Evolutionary conservation across 2,888 invertebrate genomes (phyloP), one percentile per base, ranked within the genome.

Genomic region (Philaethria dido): DNA sequence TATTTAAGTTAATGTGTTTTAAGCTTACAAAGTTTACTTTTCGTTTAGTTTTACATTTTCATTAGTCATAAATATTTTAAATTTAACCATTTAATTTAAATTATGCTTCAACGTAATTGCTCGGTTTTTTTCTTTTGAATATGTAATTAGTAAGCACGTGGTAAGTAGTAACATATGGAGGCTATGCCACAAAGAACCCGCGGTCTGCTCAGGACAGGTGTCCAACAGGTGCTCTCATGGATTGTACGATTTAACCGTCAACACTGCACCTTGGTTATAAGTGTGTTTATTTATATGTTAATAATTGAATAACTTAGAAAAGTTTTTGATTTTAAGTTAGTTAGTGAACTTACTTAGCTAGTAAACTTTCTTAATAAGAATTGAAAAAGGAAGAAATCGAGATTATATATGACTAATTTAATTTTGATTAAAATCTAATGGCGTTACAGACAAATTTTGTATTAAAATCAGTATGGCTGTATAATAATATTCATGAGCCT

Each of bases 181-280:
- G 20, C 8, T 29, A 60, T 42, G 22, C 47, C 39, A 64, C 54
- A 62, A 47, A 50, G 63, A 50, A 50, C 61, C 33, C 65, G 63
- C 61, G 57, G 48, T 16, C 42, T 54, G 22, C 42, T 59, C 14
- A 18, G 57, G 62, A 54, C 70, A 70, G 70, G 70, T 70, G 70
- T 45, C 39, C 70, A 66, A 69, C 70, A 69, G 70, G 70, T 70
- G 70, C n/a, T n/a, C 9, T 22, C 44, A 42, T 25, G 44, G 68
- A 39, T 60, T 66, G 66, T 64, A 50, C 55, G 66, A 69, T 69
- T 64, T 50, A 66, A 66, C 62, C 61, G 63, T 45, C 63, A 44
- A n/a, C 42, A 36, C 16, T 60, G 63, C 50, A 65, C 59, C 64
- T 60, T 60, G 59, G 18, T 44, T 42, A 5, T n/a, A 18, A 39